Evolutionary conservation across 2,113 vertebrate species (phyloP).

Genomic region (Microcebus murinus): DNA sequence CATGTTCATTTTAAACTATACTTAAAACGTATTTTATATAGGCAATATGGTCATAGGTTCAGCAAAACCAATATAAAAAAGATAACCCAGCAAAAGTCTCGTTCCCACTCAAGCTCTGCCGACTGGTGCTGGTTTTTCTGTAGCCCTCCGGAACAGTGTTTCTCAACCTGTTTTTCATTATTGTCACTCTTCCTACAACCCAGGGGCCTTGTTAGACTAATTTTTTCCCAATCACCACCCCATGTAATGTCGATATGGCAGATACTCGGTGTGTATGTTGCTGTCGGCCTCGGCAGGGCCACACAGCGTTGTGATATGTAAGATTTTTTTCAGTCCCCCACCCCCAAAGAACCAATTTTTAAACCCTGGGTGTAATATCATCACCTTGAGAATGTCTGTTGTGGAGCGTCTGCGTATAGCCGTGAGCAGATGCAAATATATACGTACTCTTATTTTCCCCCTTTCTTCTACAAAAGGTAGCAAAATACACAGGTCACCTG

Average conservation of each 20-base stretch:
- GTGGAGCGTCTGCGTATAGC: no score
- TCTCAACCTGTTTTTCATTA: neutral
- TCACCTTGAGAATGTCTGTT: fast-evolving
- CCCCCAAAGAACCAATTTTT: no score
- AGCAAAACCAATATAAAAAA: neutral
- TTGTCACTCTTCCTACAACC: neutral
- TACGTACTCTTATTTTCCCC: neutral
- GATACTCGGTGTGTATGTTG: fast-evolving
- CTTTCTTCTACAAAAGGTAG: neutral
- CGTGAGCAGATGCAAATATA: neutral
- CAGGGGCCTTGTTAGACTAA: neutral
- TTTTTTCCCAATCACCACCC: neutral
- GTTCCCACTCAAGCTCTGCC: neutral
- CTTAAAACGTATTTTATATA: neutral
- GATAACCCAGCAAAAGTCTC: neutral
- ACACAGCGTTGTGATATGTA: fast-evolving
- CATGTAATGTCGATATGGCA: neutral
- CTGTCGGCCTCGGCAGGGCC: neutral
- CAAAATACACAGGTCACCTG: fast-evolving
- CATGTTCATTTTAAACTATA: neutral
- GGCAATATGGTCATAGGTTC: neutral
- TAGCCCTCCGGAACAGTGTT: neutral
- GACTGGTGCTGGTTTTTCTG: neutral
- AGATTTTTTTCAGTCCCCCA: neutral
- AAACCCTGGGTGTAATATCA: fast-evolving